Base-by-base conservation (phyloP, 2,113 vertebrate genomes). In the Sander vitreus region DNA sequence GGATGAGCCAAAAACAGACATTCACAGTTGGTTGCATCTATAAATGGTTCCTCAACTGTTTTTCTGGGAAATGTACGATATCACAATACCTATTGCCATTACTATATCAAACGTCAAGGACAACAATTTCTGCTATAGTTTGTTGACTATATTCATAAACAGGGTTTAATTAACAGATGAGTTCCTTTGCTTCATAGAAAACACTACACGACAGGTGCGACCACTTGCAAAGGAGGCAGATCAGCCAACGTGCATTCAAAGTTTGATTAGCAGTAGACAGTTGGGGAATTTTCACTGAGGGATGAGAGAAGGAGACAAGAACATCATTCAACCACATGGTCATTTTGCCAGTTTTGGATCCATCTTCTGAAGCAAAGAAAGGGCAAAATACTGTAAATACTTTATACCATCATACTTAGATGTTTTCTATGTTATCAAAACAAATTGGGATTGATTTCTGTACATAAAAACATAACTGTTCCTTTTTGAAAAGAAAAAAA, bases 381-480 rank as follows among this genome's bases (percentile, higher is more conserved):
- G 48, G 13, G 11, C n/a, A 60, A 11, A 84, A 89, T 80, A 86
- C 81, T 92, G 82, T 60, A 58, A 84, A 86, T 84, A 83, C 25
- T 80, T 77, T 67, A 69, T 50, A 43, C 39, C 39, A 64, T 73
- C 51, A 76, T 68, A 77, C 73, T 76, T 81, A 67, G 67, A 73
- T 64, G 33, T 59, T 64, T 81, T 83, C 65, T 79, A 74, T 84
- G 50, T 76, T 74, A 84, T 80, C 73, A 74, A 90, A 90, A 90
- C 60, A 67, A 72, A 39, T 51, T 54, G 27, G 14, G 73, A 76
- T 74, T 88, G 63, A 77, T 88, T 78, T 85, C 65, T 89, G 78
- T 90, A 87, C 89, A 92, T 80, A 70, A 80, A 88, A 75, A 85
- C 53, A 76, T 48, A 76, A 54, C 11, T 9, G 23, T 73, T 82